Evolutionary conservation across 35 echinoderm and acorn worm species (phyloP).

Genomic region (Stichopus chloronotus): DNA sequence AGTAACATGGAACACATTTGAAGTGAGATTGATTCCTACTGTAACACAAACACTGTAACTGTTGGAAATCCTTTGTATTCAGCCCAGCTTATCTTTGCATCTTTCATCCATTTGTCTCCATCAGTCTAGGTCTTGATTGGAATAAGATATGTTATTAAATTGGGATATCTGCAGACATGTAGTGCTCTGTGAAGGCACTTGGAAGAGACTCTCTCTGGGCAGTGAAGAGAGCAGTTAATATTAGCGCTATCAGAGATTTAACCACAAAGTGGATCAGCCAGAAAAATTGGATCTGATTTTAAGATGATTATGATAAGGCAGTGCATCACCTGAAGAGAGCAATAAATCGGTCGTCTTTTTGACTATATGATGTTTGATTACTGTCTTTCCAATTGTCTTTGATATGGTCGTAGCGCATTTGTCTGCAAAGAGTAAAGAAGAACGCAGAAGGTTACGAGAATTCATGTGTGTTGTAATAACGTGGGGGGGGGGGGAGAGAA

Average conservation of each 20-base stretch:
- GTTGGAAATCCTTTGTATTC: neutral
- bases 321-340: neutral
- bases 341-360: neutral
- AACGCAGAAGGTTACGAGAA: no score
- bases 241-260: neutral
- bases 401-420: no score
- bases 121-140: neutral
- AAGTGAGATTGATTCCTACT: no score
- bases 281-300: conserved; percentile 17
- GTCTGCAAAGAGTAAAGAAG: no score
- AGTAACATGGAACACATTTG: no score
- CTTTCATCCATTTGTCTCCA: neutral
- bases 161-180: neutral
- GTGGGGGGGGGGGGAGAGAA: no score
- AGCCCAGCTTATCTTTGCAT: neutral
- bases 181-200: neutral
- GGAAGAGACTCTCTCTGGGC: neutral
- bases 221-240: neutral
- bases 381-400: no score
- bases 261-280: conserved; percentile 8
- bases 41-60: neutral
- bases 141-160: conserved; percentile 10
- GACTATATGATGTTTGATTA: neutral
- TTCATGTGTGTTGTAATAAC: no score
- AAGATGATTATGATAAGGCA: neutral